Evolutionary conservation across 2,113 vertebrate genomes (phyloP).

Genomic region (Percopsis transmontana): DNA sequence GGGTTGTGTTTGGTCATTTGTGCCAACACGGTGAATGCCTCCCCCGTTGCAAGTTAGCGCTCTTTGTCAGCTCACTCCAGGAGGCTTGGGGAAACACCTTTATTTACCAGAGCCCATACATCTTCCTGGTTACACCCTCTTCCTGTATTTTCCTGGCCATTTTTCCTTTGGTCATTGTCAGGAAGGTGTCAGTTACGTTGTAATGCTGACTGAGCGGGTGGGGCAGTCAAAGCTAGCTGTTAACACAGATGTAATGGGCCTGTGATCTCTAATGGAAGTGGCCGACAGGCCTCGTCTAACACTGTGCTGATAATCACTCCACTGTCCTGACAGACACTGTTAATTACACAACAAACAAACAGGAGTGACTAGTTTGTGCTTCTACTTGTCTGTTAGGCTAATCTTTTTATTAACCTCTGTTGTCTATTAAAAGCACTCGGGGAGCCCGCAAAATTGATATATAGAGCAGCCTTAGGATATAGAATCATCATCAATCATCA

Average conservation of each 20-base stretch:
- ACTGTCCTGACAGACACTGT: slow-evolving; percentile 16
- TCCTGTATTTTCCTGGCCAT: slow-evolving; percentile 52
- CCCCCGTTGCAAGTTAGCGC: not conserved
- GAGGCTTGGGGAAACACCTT: slow-evolving; percentile 18
- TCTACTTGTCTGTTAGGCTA: slow-evolving; percentile 1
- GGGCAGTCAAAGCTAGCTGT: slow-evolving; percentile 24
- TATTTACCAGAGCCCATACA: not conserved
- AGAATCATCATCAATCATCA: not conserved
- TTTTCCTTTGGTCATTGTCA: slow-evolving; percentile 27
- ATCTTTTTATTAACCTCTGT: not conserved
- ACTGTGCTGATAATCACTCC: slow-evolving; percentile 7
- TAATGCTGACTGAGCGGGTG: slow-evolving; percentile 31
- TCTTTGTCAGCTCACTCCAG: slow-evolving; percentile 46
- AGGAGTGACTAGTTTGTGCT: slow-evolving; percentile 18
- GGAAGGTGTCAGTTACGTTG: slow-evolving; percentile 37
- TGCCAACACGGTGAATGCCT: slow-evolving; percentile 25
- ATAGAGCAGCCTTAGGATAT: not conserved
- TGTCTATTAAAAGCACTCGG: too few species aligned
- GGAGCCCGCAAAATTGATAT: not conserved
- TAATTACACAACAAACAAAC: slow-evolving; percentile 47
- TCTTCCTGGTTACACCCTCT: slow-evolving; percentile 32
- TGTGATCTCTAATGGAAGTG: slow-evolving; percentile 30
- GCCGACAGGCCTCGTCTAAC: slow-evolving; percentile 4
- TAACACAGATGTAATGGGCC: slow-evolving; percentile 17
- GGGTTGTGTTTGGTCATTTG: slow-evolving; percentile 13